Evolutionary conservation across 1,140 invertebrate species (phyloP).

Genomic region (Hesperophylax magnus): DNA sequence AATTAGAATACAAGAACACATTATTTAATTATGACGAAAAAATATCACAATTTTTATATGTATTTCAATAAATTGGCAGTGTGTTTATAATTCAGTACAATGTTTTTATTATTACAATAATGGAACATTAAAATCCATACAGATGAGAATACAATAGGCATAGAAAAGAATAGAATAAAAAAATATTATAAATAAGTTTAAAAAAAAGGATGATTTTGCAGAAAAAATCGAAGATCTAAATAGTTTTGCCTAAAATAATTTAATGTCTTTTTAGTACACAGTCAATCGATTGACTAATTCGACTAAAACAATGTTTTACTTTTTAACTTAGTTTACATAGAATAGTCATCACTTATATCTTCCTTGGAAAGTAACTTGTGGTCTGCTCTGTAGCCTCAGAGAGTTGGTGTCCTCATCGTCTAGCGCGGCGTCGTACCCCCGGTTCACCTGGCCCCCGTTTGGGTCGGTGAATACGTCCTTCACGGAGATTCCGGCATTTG

Average conservation of each 20-base stretch:
- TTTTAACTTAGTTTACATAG: not conserved
- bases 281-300: conserved; percentile 42
- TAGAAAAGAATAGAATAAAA: conserved; percentile 15
- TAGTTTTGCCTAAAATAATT: conserved; percentile 16
- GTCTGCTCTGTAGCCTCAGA: conserved; percentile 71
- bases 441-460: conserved; percentile 72
- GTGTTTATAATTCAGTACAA: conserved; percentile 37
- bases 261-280: conserved; percentile 29
- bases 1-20: conserved; percentile 19
- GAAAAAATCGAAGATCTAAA: too few relatives aligned
- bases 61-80: conserved; percentile 39
- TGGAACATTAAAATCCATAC: conserved; percentile 18
- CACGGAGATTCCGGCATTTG: conserved; percentile 73
- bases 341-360: conserved; percentile 62
- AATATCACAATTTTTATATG: conserved; percentile 31
- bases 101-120: conserved; percentile 26
- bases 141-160: conserved; percentile 13
- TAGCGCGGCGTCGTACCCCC: conserved; percentile 73
- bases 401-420: conserved; percentile 74
- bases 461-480: conserved; percentile 75
- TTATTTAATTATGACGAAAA: conserved; percentile 15
- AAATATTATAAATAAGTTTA: conserved; percentile 18
- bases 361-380: conserved; percentile 67
- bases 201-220: not conserved
- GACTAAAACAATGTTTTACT: conserved; percentile 15